Evolutionary conservation across 2,888 invertebrate species (phyloP), one percentile per base, ranked within the genome.

Genomic region (Lamproptera curius): DNA sequence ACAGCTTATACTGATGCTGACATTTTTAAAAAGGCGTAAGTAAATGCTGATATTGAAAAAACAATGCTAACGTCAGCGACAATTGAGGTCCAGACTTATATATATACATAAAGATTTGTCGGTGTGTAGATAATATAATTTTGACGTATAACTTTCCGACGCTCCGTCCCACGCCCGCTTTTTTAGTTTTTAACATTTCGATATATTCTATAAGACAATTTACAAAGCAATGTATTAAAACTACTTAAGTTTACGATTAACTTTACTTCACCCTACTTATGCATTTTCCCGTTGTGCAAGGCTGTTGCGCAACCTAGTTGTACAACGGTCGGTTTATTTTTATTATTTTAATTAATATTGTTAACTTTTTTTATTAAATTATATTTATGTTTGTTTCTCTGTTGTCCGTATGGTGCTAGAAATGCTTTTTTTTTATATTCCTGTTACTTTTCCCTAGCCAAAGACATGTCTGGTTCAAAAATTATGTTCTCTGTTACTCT

Each of bases 321-420:
- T 61, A 52, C 37, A 28, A 43, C 28, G 53, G 55, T 58, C 61
- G 60, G 51, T 65, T 57, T 64, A 20, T 67, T 60, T 59, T 62
- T 58, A 44, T 55, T 55, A 58, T 61, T 60, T 56, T 55, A 62
- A 49, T 52, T 61, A 59, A 63, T 63, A 57, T 63, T 64, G 54
- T 52, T 58, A 61, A 60, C 57, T 52, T 56, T 61, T 59, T 61
- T 55, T 54, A 61, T 56, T 41, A 57, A 54, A 55, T 57, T 55
- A 48, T 58, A 48, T 48, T 48, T 47, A 42, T 42, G 57, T 62
- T 59, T 57, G 54, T 59, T 59, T 62, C 59, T 62, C 67, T 61
- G 66, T 74, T 65, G 65, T 76, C 74, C 73, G 71, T 70, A 77
- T 81, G 86, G 86, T 86, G 86, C 86, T 86, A 84, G 77, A 64